These are phyloP conservation scores for Eutolmus rufibarbis DNA, from an alignment of 2,888 invertebrate species.

Conservation along the genomic window DNA sequence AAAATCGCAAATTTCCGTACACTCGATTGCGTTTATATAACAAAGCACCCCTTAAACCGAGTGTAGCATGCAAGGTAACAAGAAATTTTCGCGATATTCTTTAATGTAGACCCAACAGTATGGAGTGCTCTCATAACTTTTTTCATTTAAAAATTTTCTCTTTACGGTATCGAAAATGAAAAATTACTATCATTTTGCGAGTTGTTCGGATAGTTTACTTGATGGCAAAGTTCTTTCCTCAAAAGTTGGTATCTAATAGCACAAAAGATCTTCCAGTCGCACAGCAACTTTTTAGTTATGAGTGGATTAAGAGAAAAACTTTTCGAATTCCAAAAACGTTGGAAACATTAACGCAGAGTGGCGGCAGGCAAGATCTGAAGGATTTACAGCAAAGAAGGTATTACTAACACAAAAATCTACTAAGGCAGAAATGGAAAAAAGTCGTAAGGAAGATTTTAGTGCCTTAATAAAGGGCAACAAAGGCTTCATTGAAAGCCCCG, in stretches of 20 bases:
- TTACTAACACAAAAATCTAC: background rate
- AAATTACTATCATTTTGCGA: background rate
- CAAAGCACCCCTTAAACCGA: background rate
- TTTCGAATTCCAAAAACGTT: background rate
- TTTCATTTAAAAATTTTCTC: background rate
- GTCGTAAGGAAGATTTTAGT: slow-evolving; percentile 54
- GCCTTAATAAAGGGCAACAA: slow-evolving; percentile 60
- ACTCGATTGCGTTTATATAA: background rate
- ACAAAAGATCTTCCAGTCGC: background rate
- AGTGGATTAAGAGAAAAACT: background rate
- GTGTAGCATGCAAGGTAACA: background rate
- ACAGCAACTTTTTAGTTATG: background rate
- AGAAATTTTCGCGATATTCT: background rate
- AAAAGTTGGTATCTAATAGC: background rate
- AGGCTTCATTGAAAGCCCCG: slow-evolving; percentile 51
- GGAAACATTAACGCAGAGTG: background rate
- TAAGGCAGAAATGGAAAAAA: slow-evolving; percentile 45
- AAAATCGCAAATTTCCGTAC: background rate
- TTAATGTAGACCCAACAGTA: background rate
- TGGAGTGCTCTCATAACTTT: background rate
- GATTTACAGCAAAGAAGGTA: background rate
- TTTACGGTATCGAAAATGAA: background rate
- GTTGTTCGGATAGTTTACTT: background rate
- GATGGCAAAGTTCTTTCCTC: background rate
- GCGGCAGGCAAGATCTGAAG: background rate